phyloP scores from a whole-genome alignment of 2,888 invertebrate genomes.

The Omphaloscelis lunosa region DNA sequence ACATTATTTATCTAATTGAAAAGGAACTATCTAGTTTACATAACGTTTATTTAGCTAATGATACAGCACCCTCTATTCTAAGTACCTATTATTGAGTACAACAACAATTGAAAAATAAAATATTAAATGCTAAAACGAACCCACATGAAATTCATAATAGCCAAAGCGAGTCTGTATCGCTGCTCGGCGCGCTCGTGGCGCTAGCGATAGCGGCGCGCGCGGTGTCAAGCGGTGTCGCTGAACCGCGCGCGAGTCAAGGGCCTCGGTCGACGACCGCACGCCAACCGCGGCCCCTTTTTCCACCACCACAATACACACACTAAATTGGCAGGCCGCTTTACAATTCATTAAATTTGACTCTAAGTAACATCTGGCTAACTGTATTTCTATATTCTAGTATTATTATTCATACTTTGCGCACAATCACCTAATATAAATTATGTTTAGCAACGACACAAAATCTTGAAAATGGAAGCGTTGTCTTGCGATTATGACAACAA shows the following conservation, averaged over 20 bases:
- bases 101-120: constrained; percentile 7
- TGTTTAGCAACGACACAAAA: constrained; percentile 11
- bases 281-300: constrained; percentile 79
- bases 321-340: constrained; percentile 78
- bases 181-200: constrained; percentile 49
- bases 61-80: background rate
- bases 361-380: constrained; percentile 66
- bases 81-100: background rate
- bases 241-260: constrained; percentile 89
- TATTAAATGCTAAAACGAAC: background rate
- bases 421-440: constrained; percentile 8
- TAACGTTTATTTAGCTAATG: background rate
- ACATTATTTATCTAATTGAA: background rate
- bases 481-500: constrained; percentile 3
- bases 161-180: constrained; percentile 20
- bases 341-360: constrained; percentile 72
- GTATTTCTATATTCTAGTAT: constrained; percentile 60
- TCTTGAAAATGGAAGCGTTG: background rate
- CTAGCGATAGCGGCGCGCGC: constrained; percentile 65
- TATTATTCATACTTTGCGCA: constrained; percentile 37
- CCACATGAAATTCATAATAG: constrained; percentile 1
- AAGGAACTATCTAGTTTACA: background rate
- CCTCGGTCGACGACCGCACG: constrained; percentile 89
- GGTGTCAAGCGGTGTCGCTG: constrained; percentile 86
- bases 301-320: constrained; percentile 81